Percentiles rank a stretch among this genome's conserved stretches.
These are phyloP conservation scores for Ichneumoninae sp. DNA, from an alignment of 2,888 invertebrate genomes.

Conservation along the genomic window DNA sequence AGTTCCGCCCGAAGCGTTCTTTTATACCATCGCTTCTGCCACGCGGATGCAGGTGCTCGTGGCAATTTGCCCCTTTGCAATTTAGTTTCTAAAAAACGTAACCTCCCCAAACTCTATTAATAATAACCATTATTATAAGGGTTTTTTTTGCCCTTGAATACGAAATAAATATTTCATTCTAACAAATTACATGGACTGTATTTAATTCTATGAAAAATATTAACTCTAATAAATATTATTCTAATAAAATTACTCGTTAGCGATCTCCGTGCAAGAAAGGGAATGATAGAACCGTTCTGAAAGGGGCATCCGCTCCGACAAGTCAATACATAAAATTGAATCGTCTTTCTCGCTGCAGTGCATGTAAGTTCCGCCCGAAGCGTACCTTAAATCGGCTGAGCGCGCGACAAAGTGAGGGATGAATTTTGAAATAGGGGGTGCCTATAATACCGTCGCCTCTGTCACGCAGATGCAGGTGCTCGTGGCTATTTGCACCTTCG, in stretches of 20 bases:
- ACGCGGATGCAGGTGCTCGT: constrained; percentile 54
- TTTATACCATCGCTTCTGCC: constrained; percentile 6
- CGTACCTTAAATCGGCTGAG: constrained; percentile 1
- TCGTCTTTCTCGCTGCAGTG: constrained; percentile 6
- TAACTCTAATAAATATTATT: too few species aligned
- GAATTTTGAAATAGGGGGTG: constrained; percentile 35
- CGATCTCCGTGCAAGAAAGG: not conserved
- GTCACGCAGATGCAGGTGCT: constrained; percentile 55
- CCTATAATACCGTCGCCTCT: constrained; percentile 3
- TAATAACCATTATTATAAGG: too few species aligned
- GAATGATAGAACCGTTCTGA: not conserved
- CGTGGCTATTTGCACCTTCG: constrained; percentile 64
- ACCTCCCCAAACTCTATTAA: constrained; percentile 7
- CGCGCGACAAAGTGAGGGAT: constrained; percentile 14
- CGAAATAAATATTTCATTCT: too few species aligned
- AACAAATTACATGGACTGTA: too few species aligned
- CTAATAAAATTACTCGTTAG: constrained; percentile 1
- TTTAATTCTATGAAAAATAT: too few species aligned
- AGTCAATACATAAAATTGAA: constrained; percentile 18
- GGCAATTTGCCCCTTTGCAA: constrained; percentile 61
- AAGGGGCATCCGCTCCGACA: not conserved
- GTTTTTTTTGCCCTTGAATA: not conserved
- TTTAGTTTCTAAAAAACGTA: not conserved
- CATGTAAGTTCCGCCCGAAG: constrained; percentile 14
- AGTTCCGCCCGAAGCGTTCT: not conserved